These are phyloP conservation scores for Drosophila mimica DNA, from an alignment of 2,888 invertebrate genomes.

Conservation along the genomic window DNA sequence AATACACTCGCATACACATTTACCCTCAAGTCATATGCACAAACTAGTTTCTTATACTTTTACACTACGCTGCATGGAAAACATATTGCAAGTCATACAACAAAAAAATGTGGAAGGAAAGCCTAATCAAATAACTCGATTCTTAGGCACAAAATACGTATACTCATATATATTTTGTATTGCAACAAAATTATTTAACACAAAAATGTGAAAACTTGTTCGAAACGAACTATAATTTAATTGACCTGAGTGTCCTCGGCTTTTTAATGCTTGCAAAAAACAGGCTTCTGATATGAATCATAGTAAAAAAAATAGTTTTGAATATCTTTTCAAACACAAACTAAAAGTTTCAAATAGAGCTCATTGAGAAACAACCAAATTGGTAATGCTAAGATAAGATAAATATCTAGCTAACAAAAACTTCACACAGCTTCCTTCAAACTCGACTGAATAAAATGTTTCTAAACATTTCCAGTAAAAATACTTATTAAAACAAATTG, in stretches of 20 bases:
- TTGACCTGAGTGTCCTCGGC: neutral
- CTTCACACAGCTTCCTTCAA: neutral
- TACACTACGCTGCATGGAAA: conserved; percentile 52
- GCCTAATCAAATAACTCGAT: neutral
- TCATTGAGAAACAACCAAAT: neutral
- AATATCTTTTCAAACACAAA: neutral
- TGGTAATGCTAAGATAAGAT: neutral
- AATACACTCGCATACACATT: conserved; percentile 44
- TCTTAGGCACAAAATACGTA: neutral
- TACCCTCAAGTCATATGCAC: conserved; percentile 48
- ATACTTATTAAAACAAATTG: neutral
- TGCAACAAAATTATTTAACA: neutral
- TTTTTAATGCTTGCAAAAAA: neutral
- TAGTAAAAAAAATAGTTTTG: neutral
- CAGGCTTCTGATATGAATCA: neutral
- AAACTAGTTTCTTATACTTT: conserved; percentile 28
- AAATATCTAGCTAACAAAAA: neutral
- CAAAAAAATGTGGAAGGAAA: neutral
- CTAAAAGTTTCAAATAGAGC: neutral
- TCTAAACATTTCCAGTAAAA: neutral
- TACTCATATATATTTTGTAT: neutral
- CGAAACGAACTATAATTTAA: neutral
- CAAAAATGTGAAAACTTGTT: neutral
- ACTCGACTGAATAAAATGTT: neutral
- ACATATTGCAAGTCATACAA: conserved; percentile 41